These are phyloP conservation scores for Globodera rostochiensis DNA, from an alignment of 1,140 invertebrate species.

Conservation along the genomic window DNA sequence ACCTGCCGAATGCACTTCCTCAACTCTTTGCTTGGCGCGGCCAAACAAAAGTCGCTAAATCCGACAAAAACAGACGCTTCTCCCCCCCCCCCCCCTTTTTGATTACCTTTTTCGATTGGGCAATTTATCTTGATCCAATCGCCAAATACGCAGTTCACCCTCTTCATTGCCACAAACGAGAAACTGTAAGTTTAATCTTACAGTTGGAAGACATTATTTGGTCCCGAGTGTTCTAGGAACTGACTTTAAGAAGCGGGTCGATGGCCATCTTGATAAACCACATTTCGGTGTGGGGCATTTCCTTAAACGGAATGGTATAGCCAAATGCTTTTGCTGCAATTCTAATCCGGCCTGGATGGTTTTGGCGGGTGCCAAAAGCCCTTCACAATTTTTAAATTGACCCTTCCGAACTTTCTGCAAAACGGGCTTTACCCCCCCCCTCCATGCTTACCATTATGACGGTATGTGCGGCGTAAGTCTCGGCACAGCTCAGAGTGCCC, in stretches of 20 bases:
- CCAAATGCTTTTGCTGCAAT: background rate
- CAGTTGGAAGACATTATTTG: conserved; percentile 4
- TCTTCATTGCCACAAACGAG: conserved; percentile 36
- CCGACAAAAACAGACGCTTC: background rate
- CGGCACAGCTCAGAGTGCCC: conserved; percentile 36
- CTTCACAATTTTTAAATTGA: background rate
- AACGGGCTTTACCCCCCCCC: background rate
- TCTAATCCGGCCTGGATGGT: no score
- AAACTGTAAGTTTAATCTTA: conserved; percentile 16
- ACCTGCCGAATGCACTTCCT: conserved; percentile 40
- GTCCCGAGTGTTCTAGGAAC: background rate
- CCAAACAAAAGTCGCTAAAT: conserved; percentile 32
- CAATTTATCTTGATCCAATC: conserved; percentile 31
- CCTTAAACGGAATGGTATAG: conserved; percentile 9
- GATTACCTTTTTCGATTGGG: conserved; percentile 24
- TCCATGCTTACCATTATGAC: conserved; percentile 29
- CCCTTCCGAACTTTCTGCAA: background rate
- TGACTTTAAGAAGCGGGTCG: conserved; percentile 33
- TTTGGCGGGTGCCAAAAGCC: no score
- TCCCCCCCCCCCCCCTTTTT: background rate
- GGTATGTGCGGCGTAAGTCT: conserved; percentile 46
- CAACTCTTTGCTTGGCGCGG: conserved; percentile 32
- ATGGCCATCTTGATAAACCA: conserved; percentile 42
- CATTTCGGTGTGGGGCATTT: conserved; percentile 40
- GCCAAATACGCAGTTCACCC: conserved; percentile 42